These are phyloP conservation scores for Styela plicata DNA, from an alignment of 23 tunicate species.

Conservation along the genomic window DNA sequence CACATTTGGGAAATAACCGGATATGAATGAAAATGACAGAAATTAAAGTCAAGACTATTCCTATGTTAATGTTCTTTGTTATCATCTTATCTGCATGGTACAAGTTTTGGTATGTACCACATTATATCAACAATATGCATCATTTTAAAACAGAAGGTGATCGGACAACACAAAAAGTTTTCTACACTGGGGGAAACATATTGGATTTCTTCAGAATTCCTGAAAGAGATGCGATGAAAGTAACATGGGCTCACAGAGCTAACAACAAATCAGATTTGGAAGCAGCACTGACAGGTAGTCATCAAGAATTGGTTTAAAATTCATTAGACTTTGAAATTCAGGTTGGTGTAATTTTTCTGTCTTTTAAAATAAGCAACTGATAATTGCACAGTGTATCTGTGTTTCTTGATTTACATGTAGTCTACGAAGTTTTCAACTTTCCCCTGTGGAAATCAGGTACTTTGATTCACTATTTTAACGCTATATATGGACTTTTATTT, in stretches of 20 bases:
- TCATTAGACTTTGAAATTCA: too few relatives aligned
- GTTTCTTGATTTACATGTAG: too few relatives aligned
- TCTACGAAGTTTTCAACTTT: too few relatives aligned
- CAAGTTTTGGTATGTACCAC: background rate
- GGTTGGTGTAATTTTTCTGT: too few relatives aligned
- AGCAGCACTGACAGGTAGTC: slow-evolving; percentile 50
- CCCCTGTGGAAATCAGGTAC: too few relatives aligned
- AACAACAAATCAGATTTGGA: slow-evolving; percentile 37
- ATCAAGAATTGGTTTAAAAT: too few relatives aligned
- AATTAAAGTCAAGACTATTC: background rate
- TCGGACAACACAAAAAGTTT: slow-evolving; percentile 36
- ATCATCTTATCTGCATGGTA: background rate
- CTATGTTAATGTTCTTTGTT: background rate
- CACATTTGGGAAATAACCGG: too few relatives aligned
- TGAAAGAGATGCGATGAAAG: slow-evolving; percentile 51
- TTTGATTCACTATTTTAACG: too few relatives aligned
- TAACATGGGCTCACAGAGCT: slow-evolving; percentile 86
- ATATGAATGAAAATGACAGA: background rate
- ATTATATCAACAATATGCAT: background rate
- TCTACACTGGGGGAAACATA: slow-evolving; percentile 84
- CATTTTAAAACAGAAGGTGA: background rate
- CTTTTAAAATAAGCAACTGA: too few relatives aligned
- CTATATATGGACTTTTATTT: too few relatives aligned
- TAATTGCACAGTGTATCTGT: too few relatives aligned
- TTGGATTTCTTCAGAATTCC: slow-evolving; percentile 74